Evolutionary conservation across 1,140 invertebrate genomes (phyloP), one percentile per base, ranked within the genome.

Genomic region (Lepidurus arcticus): DNA sequence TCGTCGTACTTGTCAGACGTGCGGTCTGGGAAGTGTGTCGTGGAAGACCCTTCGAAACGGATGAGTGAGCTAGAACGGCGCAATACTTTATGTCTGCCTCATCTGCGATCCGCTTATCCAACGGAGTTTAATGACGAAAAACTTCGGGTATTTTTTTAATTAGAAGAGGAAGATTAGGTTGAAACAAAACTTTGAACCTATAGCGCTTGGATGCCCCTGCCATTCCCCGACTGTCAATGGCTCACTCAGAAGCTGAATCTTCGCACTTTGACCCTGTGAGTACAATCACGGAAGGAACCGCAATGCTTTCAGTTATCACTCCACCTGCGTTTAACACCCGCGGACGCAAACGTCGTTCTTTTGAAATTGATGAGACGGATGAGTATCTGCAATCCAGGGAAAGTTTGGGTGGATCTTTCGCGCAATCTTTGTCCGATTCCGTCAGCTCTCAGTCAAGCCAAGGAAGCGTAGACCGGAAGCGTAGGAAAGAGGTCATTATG

Each of bases 51-150:
- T 85, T 73, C 83, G 78, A 83, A 84, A 26, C 83, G 92, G 77
- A 81, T 93, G 13, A 89, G 89, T 7, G 92, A 94, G 83, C 86
- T 97, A 21, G 90, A 92, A 82, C 89, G 91, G 82, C 87, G 95
- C 42, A 97, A 97, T 85, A 94, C 94, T 0, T 85, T 96, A 75
- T 92, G 92, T 80, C 92, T 90, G 24, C 93, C 94, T 7, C 95
- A 97, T 84, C 85, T 97, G 76, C 94, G 93, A 85, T 94, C 93
- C 80, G 91, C 93, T 0, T 97, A 97, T 86, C 92, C 94, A 0
- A 92, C 91, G 1, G 95, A 95, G 78, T 80, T 81, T n/a, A 74
- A 74, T 42, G 43, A 81, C 16, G 78, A 76, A 43, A 73, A 75
- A 5, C 65, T 76, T 13, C 77, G 75, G 0, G 75, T 77, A 42